phyloP scores from a whole-genome alignment of 30 jellyfish, hydroid and myxozoan genomes.

The Chrysaora quinquecirrha region DNA sequence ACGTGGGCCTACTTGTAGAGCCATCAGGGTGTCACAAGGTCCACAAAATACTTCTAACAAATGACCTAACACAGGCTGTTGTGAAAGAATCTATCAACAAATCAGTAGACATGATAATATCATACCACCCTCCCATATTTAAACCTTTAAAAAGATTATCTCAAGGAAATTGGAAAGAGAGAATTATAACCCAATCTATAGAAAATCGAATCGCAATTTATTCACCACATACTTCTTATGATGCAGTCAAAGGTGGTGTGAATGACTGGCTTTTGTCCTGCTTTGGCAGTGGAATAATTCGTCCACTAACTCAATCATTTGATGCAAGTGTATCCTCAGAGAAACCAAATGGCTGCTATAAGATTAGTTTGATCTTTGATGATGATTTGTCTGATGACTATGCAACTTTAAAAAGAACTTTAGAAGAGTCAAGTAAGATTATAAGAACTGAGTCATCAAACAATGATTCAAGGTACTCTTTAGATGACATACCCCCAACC shows the following conservation, averaged over 20 bases:
- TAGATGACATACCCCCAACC: too few species aligned
- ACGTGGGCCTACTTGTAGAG: slow-evolving; percentile 95
- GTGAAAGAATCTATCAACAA: slow-evolving; percentile 73
- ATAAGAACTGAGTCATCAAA: background rate
- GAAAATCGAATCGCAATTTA: slow-evolving; percentile 93
- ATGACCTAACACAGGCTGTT: slow-evolving; percentile 91
- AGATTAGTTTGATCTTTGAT: background rate
- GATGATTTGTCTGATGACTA: background rate
- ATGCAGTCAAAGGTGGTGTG: slow-evolving; percentile 93
- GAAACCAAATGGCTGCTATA: slow-evolving; percentile 39
- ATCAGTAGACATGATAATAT: slow-evolving; percentile 72
- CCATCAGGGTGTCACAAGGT: slow-evolving; percentile 83
- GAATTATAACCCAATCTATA: slow-evolving; percentile 66
- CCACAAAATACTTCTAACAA: slow-evolving; percentile 75
- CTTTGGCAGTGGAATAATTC: slow-evolving; percentile 59
- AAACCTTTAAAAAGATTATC: slow-evolving; percentile 71
- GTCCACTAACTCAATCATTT: slow-evolving; percentile 41
- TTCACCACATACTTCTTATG: slow-evolving; percentile 95
- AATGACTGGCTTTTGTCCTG: slow-evolving; percentile 92
- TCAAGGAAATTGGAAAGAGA: slow-evolving; percentile 85
- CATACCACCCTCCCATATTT: slow-evolving; percentile 98
- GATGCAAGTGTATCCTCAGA: slow-evolving; percentile 2
- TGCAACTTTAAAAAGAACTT: background rate
- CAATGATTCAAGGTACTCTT: background rate
- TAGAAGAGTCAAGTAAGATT: background rate